These are phyloP conservation scores for Bombus waltoni DNA, from an alignment of 1,140 invertebrate genomes.

Conservation along the genomic window DNA sequence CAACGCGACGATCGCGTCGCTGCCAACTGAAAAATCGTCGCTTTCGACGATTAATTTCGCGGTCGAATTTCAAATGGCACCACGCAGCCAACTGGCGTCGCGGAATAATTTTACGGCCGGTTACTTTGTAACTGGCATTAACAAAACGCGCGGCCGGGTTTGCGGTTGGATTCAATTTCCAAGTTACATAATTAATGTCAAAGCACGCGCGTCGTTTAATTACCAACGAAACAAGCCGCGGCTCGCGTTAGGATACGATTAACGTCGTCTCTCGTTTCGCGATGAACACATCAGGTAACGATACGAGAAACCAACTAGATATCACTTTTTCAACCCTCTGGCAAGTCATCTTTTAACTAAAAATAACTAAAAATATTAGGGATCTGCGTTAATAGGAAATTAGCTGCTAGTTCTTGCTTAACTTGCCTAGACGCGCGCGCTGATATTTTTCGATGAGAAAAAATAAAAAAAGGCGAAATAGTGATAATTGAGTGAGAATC, in stretches of 20 bases:
- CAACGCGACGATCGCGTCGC: neutral
- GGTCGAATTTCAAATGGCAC: conserved; percentile 28
- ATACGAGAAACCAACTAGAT: neutral
- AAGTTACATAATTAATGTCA: conserved; percentile 44
- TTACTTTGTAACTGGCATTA: conserved; percentile 33
- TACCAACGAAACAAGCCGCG: conserved; percentile 4
- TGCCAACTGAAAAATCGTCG: conserved; percentile 8
- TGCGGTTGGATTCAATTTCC: conserved; percentile 39
- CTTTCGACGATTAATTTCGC: conserved; percentile 26
- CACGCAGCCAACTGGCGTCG: neutral
- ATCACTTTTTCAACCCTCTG: neutral
- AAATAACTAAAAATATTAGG: too few relatives aligned
- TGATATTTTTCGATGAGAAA: neutral
- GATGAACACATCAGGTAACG: neutral
- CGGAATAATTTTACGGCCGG: conserved; percentile 40
- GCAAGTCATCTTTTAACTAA: neutral
- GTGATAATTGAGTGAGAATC: conserved; percentile 16
- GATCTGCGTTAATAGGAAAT: too few relatives aligned
- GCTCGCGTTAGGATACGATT: conserved; percentile 33
- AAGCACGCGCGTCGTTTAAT: conserved; percentile 41
- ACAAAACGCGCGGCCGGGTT: conserved; percentile 33
- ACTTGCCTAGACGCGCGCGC: too few relatives aligned
- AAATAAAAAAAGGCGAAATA: neutral
- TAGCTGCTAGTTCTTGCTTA: too few relatives aligned
- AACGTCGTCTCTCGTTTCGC: neutral